These are phyloP conservation scores for Hemitrygon akajei DNA, from an alignment of 2,797 vertebrate genomes.

Conservation along the genomic window DNA sequence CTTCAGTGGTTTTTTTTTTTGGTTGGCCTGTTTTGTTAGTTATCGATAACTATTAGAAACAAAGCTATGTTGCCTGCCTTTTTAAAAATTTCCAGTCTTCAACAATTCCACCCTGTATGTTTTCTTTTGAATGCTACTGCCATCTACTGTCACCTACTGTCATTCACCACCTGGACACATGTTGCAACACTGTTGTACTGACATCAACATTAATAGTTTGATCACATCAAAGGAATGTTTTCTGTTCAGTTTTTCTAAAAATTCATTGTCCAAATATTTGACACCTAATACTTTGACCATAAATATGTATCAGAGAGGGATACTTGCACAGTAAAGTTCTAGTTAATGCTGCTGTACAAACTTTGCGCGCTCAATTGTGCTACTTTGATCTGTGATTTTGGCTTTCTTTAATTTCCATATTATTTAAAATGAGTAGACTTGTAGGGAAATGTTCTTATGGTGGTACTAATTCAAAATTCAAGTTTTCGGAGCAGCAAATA, in stretches of 20 bases:
- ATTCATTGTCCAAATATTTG: neutral
- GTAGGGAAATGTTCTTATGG: neutral
- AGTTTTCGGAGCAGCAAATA: neutral
- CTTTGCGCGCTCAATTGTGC: neutral
- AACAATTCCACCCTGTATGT: neutral
- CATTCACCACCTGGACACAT: neutral
- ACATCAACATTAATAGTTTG: neutral
- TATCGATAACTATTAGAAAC: neutral
- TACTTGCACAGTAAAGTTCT: too few relatives aligned
- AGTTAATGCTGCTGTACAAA: neutral
- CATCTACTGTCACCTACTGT: neutral
- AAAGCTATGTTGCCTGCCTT: neutral
- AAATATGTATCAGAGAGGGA: too few relatives aligned
- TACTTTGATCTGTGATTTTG: neutral
- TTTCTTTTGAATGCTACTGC: neutral
- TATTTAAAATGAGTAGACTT: neutral
- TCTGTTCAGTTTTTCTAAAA: neutral
- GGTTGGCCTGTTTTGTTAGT: constrained; percentile 6
- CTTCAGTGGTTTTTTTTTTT: neutral
- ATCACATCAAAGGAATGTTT: neutral
- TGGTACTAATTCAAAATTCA: neutral
- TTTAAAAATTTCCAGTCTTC: constrained; percentile 1
- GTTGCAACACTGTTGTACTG: neutral
- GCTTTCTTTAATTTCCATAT: constrained; percentile 6
- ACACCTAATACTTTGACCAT: neutral